These are phyloP conservation scores for Neocrepidodera transversa DNA, from an alignment of 2,888 invertebrate genomes.

Conservation along the genomic window DNA sequence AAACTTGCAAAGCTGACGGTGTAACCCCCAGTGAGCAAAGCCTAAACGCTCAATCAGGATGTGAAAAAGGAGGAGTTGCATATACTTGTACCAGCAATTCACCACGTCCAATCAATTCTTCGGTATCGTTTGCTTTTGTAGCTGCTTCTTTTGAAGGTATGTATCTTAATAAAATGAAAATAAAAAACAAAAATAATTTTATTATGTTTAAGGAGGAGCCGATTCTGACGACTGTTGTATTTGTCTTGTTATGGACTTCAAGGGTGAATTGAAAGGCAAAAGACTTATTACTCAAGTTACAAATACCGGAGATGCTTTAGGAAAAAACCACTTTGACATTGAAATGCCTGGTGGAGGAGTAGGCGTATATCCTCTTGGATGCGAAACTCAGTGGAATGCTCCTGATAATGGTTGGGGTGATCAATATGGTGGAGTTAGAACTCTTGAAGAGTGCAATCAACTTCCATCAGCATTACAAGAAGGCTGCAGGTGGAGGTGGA, in stretches of 20 bases:
- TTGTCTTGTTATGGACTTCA: conserved; percentile 21
- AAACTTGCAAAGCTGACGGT: conserved; percentile 32
- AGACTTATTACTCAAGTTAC: conserved; percentile 16
- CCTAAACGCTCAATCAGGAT: conserved; percentile 26
- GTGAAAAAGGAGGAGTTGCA: conserved; percentile 31
- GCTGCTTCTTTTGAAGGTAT: conserved; percentile 29
- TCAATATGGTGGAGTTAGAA: conserved; percentile 19
- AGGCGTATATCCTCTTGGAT: conserved; percentile 5
- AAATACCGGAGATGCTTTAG: conserved; percentile 12
- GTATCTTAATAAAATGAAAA: background rate
- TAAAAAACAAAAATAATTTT: too few relatives aligned
- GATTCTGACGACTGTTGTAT: conserved; percentile 17
- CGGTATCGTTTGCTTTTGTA: conserved; percentile 19
- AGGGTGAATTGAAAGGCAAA: conserved; percentile 14
- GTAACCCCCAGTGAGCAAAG: conserved; percentile 2
- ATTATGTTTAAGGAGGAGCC: too few relatives aligned
- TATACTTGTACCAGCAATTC: conserved; percentile 31
- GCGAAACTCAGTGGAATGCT: conserved; percentile 21
- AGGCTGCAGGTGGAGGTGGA: conserved; percentile 19
- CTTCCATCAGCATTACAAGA: conserved; percentile 18
- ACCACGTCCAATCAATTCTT: conserved; percentile 26
- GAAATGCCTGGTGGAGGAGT: conserved; percentile 28
- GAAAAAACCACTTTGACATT: conserved; percentile 27
- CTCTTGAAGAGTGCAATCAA: conserved; percentile 15
- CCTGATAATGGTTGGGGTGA: conserved; percentile 31